Evolutionary conservation across 2,797 vertebrate genomes (phyloP), one percentile per base, ranked within the genome.

Genomic region (Xenops minutus): DNA sequence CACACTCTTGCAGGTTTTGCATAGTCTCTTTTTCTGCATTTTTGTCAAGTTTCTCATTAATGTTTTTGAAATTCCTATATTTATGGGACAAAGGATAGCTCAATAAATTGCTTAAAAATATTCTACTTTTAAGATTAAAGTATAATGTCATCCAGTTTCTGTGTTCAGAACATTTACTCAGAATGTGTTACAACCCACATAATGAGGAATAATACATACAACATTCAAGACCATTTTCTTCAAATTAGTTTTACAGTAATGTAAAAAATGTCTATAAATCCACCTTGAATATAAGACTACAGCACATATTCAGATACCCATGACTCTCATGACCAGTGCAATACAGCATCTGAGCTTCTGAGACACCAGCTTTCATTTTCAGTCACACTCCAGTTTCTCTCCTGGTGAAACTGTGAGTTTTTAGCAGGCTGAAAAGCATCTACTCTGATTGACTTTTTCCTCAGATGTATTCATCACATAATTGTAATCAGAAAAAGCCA

Each of bases 401-500:
- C 30, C n/a, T 8, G 10, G 12, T 19, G 23, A 90, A 96, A 91
- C 19, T 24, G 46, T 6, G 7, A 4, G 34, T 17, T 92, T 88
- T 76, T 73, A 76, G 36, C 23, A 79, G 41, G n/a, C 56, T 81
- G 34, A 68, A 44, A 79, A 96, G 8, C 30, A 55, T 62, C 46
- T 85, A 9, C 62, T 66, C 51, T 94, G 91, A 82, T 76, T 95
- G 89, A 84, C 90, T 94, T 95, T 93, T 94, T 92, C 69, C 76
- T 95, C 69, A 83, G 87, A 91, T 87, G 67, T 92, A 94, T 89
- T 96, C 71, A 91, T 85, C 52, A 48, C 29, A 55, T 93, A 92
- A 94, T 88, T 92, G 76, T 90, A 97, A 96, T 93, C 85, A 96
- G 83, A 36, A 88, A 32, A 88, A 92, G 75, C n/a, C 55, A 79